Conservation (phyloP, 2,888 invertebrate species). For the Eupithecia tripunctaria region DNA sequence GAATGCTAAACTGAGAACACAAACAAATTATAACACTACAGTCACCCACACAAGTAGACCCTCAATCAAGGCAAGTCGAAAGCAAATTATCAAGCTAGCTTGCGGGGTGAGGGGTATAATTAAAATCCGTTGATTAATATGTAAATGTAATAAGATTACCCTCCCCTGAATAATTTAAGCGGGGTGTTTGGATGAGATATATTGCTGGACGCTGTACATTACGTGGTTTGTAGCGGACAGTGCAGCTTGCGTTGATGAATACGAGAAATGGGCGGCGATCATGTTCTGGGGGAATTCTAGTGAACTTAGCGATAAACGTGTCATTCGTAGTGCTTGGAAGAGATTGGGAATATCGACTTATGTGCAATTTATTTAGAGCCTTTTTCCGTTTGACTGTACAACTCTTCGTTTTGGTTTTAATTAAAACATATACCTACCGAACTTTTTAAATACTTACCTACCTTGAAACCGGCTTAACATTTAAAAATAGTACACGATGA, state of each 20-base stretch:
- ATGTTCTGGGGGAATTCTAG: slow-evolving; percentile 31
- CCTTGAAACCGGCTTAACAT: neutral
- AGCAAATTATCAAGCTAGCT: slow-evolving; percentile 80
- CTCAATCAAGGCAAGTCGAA: slow-evolving; percentile 80
- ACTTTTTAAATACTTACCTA: neutral
- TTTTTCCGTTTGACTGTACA: neutral
- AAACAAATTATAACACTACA: slow-evolving; percentile 72
- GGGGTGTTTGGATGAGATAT: slow-evolving; percentile 81
- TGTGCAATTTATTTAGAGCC: neutral
- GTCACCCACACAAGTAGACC: slow-evolving; percentile 67
- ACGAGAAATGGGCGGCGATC: slow-evolving; percentile 44
- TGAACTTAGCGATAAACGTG: slow-evolving; percentile 21
- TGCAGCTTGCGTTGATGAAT: slow-evolving; percentile 70
- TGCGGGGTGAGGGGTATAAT: slow-evolving; percentile 90
- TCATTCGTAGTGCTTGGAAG: slow-evolving; percentile 23
- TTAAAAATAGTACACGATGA: neutral
- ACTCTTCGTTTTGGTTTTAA: no score
- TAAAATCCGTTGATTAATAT: slow-evolving; percentile 99
- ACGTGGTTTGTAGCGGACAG: slow-evolving; percentile 69
- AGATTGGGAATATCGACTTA: neutral
- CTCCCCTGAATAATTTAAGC: slow-evolving; percentile 92
- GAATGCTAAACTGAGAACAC: slow-evolving; percentile 56
- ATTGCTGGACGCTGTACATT: slow-evolving; percentile 75
- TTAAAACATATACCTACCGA: neutral
- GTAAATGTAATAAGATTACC: slow-evolving; percentile 99